phyloP scores from a whole-genome alignment of 2,888 invertebrate species.

The Lasioglossum leucozonium region DNA sequence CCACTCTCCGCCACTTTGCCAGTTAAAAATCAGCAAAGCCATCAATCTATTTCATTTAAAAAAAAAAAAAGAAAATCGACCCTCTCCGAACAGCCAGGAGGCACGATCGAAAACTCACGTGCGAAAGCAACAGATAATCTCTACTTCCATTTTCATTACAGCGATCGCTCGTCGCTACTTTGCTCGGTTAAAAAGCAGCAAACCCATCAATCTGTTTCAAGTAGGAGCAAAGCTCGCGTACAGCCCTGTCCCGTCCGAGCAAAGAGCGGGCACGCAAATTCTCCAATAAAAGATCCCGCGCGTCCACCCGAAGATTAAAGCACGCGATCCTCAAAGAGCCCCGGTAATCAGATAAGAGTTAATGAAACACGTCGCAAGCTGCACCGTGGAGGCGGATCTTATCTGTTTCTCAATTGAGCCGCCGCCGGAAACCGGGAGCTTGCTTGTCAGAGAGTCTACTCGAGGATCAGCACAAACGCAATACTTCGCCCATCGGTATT shows the following conservation, averaged over 20 bases:
- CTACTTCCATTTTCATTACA: background rate
- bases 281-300: constrained; percentile 6
- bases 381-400: background rate
- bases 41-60: background rate
- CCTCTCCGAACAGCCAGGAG: background rate
- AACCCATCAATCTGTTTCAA: background rate
- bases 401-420: constrained; percentile 4
- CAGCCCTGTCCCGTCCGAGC: background rate
- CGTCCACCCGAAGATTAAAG: constrained; percentile 2
- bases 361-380: constrained; percentile 6
- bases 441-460: background rate
- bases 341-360: constrained; percentile 16
- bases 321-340: background rate
- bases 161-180: background rate
- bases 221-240: background rate
- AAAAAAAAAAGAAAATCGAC: background rate
- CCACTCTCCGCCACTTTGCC: background rate
- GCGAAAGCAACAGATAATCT: background rate
- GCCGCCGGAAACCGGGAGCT: background rate
- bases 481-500: constrained; percentile 51
- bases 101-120: constrained; percentile 6
- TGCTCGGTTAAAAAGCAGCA: background rate
- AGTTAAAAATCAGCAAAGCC: background rate
- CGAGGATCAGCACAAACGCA: background rate
- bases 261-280: constrained; percentile 3